phyloP scores from a whole-genome alignment of 2,797 vertebrate species.

The Sternarchorhynchus goeldii region DNA sequence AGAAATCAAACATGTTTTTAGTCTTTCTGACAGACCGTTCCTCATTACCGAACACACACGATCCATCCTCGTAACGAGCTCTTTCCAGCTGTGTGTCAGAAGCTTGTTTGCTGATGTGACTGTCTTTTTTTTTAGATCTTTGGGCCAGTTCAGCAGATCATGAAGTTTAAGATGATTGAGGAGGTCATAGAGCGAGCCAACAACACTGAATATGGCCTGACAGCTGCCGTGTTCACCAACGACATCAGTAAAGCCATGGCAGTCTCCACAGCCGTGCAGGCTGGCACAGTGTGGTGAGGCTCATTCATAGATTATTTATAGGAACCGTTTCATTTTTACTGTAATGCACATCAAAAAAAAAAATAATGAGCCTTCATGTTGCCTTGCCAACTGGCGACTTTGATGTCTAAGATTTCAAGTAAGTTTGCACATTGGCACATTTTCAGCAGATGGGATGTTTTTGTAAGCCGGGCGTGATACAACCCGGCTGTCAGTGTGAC shows the following conservation, averaged over 20 bases:
- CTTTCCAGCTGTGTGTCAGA: constrained; percentile 42
- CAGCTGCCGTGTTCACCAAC: constrained; percentile 93
- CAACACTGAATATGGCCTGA: constrained; percentile 92
- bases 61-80: constrained; percentile 32
- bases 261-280: constrained; percentile 93
- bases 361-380: background rate
- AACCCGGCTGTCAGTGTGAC: background rate
- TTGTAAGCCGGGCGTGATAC: background rate
- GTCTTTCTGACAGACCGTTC: constrained; percentile 33
- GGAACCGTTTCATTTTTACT: background rate
- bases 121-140: constrained; percentile 83
- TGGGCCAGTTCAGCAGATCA: constrained; percentile 96
- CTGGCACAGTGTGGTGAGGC: constrained; percentile 96
- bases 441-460: background rate
- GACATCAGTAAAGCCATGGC: constrained; percentile 97
- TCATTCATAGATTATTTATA: background rate
- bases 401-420: background rate
- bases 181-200: constrained; percentile 98
- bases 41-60: constrained; percentile 48
- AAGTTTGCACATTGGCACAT: background rate
- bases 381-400: too few relatives aligned
- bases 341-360: background rate
- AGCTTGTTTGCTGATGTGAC: constrained; percentile 23
- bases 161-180: constrained; percentile 96
- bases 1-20: constrained; percentile 38